Conservation (phyloP, 92 coral and sea anemone genomes). For the Umimayanthus kanabou region DNA sequence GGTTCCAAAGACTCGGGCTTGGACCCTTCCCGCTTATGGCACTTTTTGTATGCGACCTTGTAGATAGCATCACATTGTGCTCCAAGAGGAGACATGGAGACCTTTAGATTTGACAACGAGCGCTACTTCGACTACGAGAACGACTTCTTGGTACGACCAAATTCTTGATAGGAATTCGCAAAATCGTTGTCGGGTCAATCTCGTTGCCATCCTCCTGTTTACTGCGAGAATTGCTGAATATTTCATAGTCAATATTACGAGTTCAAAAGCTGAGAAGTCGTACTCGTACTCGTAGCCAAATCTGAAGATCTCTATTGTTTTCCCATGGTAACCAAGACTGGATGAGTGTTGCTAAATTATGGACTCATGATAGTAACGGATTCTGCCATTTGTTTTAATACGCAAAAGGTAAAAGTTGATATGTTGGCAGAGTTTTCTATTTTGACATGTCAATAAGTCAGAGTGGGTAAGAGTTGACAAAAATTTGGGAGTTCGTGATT, state of each 20-base stretch:
- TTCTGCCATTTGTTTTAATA: background rate
- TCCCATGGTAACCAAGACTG: background rate
- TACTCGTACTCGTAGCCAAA: too few species aligned
- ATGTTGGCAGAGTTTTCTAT: background rate
- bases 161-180: too few species aligned
- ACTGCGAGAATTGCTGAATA: too few species aligned
- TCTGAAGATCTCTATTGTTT: too few species aligned
- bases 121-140: too few species aligned
- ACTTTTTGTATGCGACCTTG: background rate
- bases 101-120: too few species aligned
- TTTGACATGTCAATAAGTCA: background rate
- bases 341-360: too few species aligned
- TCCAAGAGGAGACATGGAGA: background rate
- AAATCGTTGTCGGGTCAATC: too few species aligned
- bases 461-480: background rate
- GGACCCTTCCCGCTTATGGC: background rate
- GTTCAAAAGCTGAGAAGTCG: too few species aligned
- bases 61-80: background rate
- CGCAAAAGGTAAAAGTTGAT: background rate
- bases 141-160: too few species aligned
- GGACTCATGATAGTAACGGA: background rate
- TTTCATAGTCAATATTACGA: too few species aligned
- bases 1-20: background rate
- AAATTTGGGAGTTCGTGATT: background rate
- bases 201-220: too few species aligned